These are phyloP conservation scores for Cyprinodon variegatus DNA, from an alignment of 2,113 vertebrate genomes.

Conservation along the genomic window DNA sequence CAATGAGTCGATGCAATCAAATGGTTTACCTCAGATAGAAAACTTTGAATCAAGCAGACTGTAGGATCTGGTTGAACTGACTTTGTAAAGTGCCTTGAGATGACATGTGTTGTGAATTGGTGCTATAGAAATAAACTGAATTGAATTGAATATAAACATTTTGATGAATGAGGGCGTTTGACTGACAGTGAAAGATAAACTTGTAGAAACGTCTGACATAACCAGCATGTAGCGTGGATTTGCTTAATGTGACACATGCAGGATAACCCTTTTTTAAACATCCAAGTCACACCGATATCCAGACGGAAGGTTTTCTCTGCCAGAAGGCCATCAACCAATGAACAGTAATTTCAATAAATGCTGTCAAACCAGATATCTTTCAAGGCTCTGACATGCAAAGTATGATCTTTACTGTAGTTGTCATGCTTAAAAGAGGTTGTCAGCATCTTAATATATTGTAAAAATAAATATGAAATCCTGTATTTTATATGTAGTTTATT, in stretches of 20 bases:
- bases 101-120: no score
- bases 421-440: background rate
- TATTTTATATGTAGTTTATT: background rate
- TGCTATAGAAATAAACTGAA: no score
- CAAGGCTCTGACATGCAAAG: no score
- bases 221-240: conserved; percentile 52
- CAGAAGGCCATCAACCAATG: conserved; percentile 34
- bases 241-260: conserved; percentile 54
- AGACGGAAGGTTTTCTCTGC: conserved; percentile 39
- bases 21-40: no score
- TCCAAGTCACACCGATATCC: conserved; percentile 16
- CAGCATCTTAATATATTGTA: background rate
- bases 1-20: no score
- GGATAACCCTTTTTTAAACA: conserved; percentile 31
- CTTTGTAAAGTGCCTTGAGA: no score
- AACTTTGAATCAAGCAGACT: no score
- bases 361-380: no score
- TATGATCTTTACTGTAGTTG: no score
- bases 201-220: conserved; percentile 21
- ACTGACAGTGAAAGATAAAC: conserved; percentile 7
- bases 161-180: background rate
- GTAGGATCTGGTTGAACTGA: no score
- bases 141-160: no score
- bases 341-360: conserved; percentile 24
- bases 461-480: no score